Conservation (phyloP, 2,888 invertebrate genomes). For the Drosophila mercatorum region DNA sequence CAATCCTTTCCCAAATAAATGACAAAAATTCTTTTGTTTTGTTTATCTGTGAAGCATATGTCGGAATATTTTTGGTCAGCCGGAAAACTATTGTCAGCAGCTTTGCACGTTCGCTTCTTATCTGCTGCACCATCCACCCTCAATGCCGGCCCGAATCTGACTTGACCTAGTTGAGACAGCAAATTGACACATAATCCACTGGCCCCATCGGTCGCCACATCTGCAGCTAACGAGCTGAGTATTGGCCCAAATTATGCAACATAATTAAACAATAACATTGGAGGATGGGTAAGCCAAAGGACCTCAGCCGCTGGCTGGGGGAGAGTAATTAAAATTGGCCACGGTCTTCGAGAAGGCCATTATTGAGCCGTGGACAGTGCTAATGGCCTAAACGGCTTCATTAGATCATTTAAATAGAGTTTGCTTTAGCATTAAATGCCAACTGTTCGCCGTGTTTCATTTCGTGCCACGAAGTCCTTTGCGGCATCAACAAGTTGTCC, state of each 20-base stretch:
- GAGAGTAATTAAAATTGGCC: conserved; percentile 42
- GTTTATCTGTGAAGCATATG: conserved; percentile 4
- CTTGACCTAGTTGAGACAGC: conserved; percentile 6
- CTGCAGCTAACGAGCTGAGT: conserved; percentile 46
- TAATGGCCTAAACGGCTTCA: conserved; percentile 54
- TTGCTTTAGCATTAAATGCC: conserved; percentile 31
- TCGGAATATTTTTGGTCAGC: conserved; percentile 3
- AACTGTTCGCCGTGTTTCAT: conserved; percentile 31
- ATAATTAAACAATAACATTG: conserved; percentile 49
- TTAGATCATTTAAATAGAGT: conserved; percentile 68
- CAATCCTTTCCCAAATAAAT: conserved; percentile 20
- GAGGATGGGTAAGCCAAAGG: conserved; percentile 20
- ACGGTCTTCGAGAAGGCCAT: conserved; percentile 7
- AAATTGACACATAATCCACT: conserved; percentile 39
- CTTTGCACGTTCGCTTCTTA: conserved; percentile 11
- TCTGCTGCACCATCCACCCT: conserved; percentile 3
- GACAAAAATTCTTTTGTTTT: conserved; percentile 21
- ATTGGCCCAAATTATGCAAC: conserved; percentile 31
- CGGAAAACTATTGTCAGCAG: neutral
- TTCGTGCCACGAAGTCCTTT: conserved; percentile 19
- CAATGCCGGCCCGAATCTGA: neutral
- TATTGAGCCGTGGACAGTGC: conserved; percentile 25
- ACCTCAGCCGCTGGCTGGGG: conserved; percentile 17
- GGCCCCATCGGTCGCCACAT: conserved; percentile 5
- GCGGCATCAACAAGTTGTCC: conserved; percentile 52